Percentiles rank a stretch among this genome's conserved stretches.
Evolutionary conservation across 2,888 invertebrate species (phyloP).

Genomic region (Archips crataeganus): DNA sequence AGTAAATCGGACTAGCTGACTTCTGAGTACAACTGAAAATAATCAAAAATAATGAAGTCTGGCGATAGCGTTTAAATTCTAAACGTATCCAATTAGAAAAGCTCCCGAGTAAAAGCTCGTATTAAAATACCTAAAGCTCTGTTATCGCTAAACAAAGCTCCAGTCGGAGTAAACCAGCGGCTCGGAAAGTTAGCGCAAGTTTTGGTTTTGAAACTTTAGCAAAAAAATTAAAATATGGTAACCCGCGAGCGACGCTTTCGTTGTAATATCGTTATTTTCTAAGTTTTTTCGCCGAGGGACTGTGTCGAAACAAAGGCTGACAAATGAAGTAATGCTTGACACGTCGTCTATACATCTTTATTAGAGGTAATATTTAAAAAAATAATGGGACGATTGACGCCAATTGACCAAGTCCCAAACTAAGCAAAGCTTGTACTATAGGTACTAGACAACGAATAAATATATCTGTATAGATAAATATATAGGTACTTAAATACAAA

Average conservation of each 20-base stretch:
- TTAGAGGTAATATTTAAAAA: too few species aligned
- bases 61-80: neutral
- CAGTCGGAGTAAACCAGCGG: constrained; percentile 40
- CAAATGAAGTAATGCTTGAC: neutral
- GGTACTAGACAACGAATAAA: too few species aligned
- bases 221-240: constrained; percentile 29
- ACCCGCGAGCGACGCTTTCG: constrained; percentile 21
- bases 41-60: neutral
- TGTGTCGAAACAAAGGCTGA: constrained; percentile 27
- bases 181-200: constrained; percentile 46
- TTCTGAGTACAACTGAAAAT: too few species aligned
- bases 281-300: constrained; percentile 7
- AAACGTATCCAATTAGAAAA: constrained; percentile 19
- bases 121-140: constrained; percentile 28
- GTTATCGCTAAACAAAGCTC: constrained; percentile 34
- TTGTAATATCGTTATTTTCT: constrained; percentile 29
- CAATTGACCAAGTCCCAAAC: too few species aligned
- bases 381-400: too few species aligned
- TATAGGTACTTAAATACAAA: too few species aligned
- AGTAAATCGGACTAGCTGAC: too few species aligned
- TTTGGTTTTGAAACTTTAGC: constrained; percentile 44
- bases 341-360: too few species aligned
- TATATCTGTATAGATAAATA: too few species aligned
- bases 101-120: constrained; percentile 11
- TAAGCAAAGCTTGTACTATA: too few species aligned